Base-by-base conservation (phyloP, 2,113 vertebrate genomes). In the Mungos mungo region DNA sequence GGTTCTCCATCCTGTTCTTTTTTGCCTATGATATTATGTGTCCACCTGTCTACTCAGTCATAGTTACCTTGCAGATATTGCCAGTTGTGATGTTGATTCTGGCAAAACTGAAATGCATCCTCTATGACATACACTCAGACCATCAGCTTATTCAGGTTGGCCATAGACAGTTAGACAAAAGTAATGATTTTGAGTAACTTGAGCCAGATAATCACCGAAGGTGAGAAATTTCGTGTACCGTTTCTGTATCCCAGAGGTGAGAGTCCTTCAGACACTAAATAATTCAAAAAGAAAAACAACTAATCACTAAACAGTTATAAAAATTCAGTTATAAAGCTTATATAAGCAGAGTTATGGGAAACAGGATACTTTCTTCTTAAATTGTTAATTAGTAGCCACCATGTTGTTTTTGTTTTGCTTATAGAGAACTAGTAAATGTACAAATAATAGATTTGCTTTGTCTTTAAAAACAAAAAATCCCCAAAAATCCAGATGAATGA, bases 171-270 rank as follows among this genome's bases (percentile, higher is more conserved):
- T 79, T 95, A 74, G 69, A 77, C 33, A 89, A 91, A 76, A 89
- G 93, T 97, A 92, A 97, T 97, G 94, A 95, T 93, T 98, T 97
- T 97, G 93, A 95, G 79, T 94, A 95, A 91, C 95, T 96, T 97
- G 96, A 97, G 16, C 80, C 85, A 97, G 72, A 79, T 95, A 95
- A 88, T 96, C 68, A 94, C 45, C 80, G 89, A 90, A 98, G 91
- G 93, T 97, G 93, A 97, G 77, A 92, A 96, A 90, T 92, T 97
- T 69, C 41, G 2, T 81, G 71, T 97, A 95, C 90, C n/a, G 2
- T 96, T 92, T 83, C 38, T 35, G 60, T 60, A 93, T 72, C 77
- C 69, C 65, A 98, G 91, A 81, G 47, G 35, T 15, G 47, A 87
- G 11, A 88, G n/a, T 92, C 31, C 90, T 97, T 93, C 54, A 79